These are phyloP conservation scores for Todus mexicanus DNA, from an alignment of 2,797 vertebrate genomes.

Conservation along the genomic window DNA sequence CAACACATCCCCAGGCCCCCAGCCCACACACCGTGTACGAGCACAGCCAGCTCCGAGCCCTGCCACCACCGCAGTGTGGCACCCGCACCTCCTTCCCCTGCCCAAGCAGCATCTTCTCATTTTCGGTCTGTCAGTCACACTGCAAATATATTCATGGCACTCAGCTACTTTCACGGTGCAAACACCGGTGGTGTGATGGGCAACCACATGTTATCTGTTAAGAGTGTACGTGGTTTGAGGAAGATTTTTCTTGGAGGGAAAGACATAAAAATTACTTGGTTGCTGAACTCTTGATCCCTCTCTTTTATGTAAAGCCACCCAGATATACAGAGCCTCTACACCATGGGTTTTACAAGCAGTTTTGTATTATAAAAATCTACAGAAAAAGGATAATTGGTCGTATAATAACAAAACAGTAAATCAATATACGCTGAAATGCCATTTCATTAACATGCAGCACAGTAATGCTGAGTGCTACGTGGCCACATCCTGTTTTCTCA, in stretches of 20 bases:
- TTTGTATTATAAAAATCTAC: not conserved
- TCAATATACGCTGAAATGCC: not conserved
- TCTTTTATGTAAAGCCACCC: rapidly evolving
- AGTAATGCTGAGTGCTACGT: rapidly evolving
- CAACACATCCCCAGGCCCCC: rapidly evolving
- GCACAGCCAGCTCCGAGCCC: not conserved
- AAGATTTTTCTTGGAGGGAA: not conserved
- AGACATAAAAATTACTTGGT: not conserved
- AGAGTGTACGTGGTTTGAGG: not conserved
- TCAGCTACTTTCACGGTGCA: not conserved
- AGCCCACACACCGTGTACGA: not conserved
- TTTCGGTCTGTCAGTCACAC: not conserved
- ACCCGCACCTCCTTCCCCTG: not conserved
- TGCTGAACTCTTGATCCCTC: not conserved
- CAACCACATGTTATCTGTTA: not conserved
- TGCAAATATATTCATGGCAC: not conserved
- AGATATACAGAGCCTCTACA: not conserved
- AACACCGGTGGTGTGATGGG: not conserved
- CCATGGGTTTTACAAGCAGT: not conserved
- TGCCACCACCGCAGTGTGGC: rapidly evolving
- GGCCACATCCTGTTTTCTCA: not conserved
- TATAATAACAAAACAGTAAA: not conserved
- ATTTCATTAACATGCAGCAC: not conserved
- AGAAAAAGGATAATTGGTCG: not conserved
- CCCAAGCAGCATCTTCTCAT: not conserved